Evolutionary conservation across 2,888 invertebrate genomes (phyloP).

Genomic region (Cerastoderma edule): DNA sequence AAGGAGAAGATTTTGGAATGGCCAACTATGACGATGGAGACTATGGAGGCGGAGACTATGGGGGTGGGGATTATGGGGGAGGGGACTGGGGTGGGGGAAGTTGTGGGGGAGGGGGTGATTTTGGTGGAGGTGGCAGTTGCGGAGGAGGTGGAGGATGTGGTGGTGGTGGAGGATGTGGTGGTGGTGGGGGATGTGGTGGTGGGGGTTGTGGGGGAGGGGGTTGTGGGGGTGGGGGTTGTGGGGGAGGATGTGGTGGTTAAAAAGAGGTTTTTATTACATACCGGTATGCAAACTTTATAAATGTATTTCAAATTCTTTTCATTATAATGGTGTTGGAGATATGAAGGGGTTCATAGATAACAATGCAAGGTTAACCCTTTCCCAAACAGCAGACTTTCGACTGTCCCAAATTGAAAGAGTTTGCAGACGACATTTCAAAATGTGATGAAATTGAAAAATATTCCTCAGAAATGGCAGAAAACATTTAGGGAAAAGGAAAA

Average conservation of each 20-base stretch:
- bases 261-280: too few relatives aligned
- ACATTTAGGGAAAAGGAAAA: too few relatives aligned
- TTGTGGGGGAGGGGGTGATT: constrained; percentile 48
- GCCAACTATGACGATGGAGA: constrained; percentile 40
- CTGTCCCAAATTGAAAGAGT: too few relatives aligned
- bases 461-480: too few relatives aligned
- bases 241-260: constrained; percentile 23
- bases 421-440: too few relatives aligned
- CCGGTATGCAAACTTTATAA: too few relatives aligned
- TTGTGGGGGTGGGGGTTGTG: constrained; percentile 25
- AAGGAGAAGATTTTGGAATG: constrained; percentile 41
- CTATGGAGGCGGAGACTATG: constrained; percentile 31
- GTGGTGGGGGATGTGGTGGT: constrained; percentile 38
- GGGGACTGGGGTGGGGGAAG: constrained; percentile 40
- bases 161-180: constrained; percentile 37
- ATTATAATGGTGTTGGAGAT: too few relatives aligned
- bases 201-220: constrained; percentile 38
- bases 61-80: constrained; percentile 35
- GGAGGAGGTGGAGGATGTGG: constrained; percentile 42
- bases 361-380: too few relatives aligned
- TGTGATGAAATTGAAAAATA: too few relatives aligned
- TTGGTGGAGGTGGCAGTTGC: constrained; percentile 41
- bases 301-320: too few relatives aligned
- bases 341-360: too few relatives aligned
- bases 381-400: too few relatives aligned